Percentiles rank a stretch among this genome's conserved stretches.
These are phyloP conservation scores for Celastrina argiolus DNA, from an alignment of 2,888 invertebrate species.

Conservation along the genomic window DNA sequence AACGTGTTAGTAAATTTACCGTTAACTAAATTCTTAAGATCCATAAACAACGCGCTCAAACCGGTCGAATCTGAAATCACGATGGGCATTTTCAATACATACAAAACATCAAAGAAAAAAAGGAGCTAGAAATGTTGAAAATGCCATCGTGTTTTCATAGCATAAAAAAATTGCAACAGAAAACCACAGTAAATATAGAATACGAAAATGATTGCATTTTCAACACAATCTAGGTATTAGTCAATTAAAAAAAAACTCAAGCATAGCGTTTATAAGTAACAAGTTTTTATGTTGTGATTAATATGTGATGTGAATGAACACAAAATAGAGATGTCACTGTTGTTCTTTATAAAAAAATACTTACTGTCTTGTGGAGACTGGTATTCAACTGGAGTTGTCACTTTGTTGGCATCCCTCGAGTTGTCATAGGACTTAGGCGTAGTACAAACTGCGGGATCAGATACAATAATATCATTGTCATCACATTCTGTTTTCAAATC, in stretches of 20 bases:
- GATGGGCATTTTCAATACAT: conserved; percentile 74
- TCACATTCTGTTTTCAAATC: conserved; percentile 71
- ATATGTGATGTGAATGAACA: not conserved
- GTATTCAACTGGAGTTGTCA: conserved; percentile 55
- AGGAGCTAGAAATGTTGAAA: conserved; percentile 64
- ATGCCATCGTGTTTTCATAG: conserved; percentile 77
- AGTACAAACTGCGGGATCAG: conserved; percentile 64
- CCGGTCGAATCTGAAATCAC: conserved; percentile 76
- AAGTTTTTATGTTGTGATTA: not conserved
- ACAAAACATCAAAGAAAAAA: conserved; percentile 37
- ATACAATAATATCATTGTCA: conserved; percentile 66
- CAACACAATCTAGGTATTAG: conserved; percentile 71
- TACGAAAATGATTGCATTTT: conserved; percentile 73
- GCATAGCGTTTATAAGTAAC: conserved; percentile 40
- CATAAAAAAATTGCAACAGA: conserved; percentile 61
- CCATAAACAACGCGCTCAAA: conserved; percentile 70
- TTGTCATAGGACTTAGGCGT: conserved; percentile 59
- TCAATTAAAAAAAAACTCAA: conserved; percentile 41
- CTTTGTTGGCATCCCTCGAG: conserved; percentile 56
- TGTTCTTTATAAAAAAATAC: conserved; percentile 38
- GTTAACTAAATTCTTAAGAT: conserved; percentile 73
- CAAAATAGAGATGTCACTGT: not conserved
- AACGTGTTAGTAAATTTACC: conserved; percentile 60
- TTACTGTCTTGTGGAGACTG: conserved; percentile 71
- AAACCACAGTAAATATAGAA: conserved; percentile 58